Conservation (phyloP, 2,888 invertebrate genomes). For the Lithophane ornitopus region DNA sequence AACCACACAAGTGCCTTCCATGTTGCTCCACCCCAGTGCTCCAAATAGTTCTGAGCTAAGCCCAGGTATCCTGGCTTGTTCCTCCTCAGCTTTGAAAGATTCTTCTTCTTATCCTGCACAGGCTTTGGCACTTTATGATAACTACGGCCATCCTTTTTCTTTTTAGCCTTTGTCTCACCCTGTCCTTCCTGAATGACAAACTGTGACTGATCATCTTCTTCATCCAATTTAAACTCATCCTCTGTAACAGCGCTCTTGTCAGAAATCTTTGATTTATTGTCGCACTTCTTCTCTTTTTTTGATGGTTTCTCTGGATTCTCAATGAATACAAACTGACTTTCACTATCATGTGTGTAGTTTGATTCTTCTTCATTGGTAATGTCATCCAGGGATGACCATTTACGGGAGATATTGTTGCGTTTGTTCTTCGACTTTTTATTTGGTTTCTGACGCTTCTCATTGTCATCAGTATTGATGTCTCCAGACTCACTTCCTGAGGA, state of each 20-base stretch:
- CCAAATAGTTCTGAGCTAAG: conserved; percentile 84
- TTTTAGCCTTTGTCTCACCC: conserved; percentile 79
- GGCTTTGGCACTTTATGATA: conserved; percentile 82
- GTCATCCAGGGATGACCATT: conserved; percentile 92
- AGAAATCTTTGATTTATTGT: conserved; percentile 75
- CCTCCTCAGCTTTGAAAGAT: conserved; percentile 82
- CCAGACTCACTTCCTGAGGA: conserved; percentile 89
- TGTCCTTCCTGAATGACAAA: conserved; percentile 84
- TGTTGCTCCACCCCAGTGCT: conserved; percentile 91
- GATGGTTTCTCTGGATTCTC: conserved; percentile 84
- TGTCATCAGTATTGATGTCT: conserved; percentile 85
- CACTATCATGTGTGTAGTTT: conserved; percentile 77
- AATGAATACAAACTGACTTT: conserved; percentile 88
- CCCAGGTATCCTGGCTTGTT: conserved; percentile 87
- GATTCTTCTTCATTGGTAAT: conserved; percentile 85
- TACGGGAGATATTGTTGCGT: conserved; percentile 85
- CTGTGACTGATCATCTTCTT: conserved; percentile 80
- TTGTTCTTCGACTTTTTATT: conserved; percentile 86
- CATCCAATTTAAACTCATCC: conserved; percentile 79
- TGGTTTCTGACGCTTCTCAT: conserved; percentile 83
- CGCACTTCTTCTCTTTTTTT: conserved; percentile 84
- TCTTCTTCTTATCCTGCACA: conserved; percentile 87
- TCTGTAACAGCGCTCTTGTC: conserved; percentile 77
- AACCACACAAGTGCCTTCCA: conserved; percentile 94
- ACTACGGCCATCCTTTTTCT: conserved; percentile 88